Conservation (phyloP, 1,140 invertebrate species). For the Heterodera schachtii region DNA sequence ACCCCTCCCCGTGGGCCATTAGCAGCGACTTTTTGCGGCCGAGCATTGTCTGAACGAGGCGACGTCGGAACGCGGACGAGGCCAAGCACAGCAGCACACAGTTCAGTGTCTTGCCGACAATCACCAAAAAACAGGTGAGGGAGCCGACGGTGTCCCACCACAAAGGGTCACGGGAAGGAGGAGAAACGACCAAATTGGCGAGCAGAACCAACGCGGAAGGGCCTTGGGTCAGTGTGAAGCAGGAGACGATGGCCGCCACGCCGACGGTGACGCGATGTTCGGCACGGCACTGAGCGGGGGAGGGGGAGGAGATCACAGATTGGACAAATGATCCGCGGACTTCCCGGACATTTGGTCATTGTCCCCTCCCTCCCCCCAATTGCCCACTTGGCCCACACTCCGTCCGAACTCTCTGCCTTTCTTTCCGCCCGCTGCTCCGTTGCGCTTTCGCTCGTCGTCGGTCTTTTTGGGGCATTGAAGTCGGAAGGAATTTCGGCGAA, state of each 20-base stretch:
- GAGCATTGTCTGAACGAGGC: constrained; percentile 24
- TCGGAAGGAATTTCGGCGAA: constrained; percentile 49
- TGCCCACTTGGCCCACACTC: constrained; percentile 47
- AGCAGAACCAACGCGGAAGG: constrained; percentile 37
- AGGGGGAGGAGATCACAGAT: not conserved
- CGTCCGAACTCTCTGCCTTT: constrained; percentile 26
- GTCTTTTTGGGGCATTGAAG: constrained; percentile 37
- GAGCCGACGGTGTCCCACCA: constrained; percentile 34
- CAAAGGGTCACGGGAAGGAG: constrained; percentile 24
- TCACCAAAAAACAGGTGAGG: constrained; percentile 38
- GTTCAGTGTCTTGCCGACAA: constrained; percentile 46
- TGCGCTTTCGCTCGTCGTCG: constrained; percentile 23
- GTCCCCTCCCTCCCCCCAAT: not conserved
- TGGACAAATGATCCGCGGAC: too few species aligned
- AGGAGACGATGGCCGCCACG: constrained; percentile 48
- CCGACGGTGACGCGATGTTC: constrained; percentile 54
- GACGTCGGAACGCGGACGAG: constrained; percentile 37
- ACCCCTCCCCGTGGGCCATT: not conserved
- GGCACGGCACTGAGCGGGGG: constrained; percentile 24
- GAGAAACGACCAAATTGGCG: constrained; percentile 26
- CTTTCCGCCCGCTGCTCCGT: constrained; percentile 5
- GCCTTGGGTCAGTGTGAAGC: constrained; percentile 47
- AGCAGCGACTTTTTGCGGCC: not conserved
- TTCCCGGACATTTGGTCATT: constrained; percentile 28
- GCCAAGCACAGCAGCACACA: constrained; percentile 46